A percentile compares a stretch with the other conserved stretches of the same genome.
phyloP scores from a whole-genome alignment of 2,113 vertebrate genomes.

The Malurus alboscapulatus region DNA sequence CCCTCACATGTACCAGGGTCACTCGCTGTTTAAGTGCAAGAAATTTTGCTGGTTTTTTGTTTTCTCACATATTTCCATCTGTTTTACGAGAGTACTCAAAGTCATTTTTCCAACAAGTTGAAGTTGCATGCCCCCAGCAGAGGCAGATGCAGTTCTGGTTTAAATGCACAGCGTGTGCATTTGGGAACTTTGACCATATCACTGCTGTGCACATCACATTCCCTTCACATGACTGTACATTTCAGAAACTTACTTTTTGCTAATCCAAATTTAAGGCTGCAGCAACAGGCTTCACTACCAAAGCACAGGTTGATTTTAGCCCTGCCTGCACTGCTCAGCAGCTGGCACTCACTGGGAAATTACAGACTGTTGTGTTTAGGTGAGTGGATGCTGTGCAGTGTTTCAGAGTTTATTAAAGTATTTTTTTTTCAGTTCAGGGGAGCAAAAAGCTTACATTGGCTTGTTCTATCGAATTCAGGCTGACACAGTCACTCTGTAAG shows the following conservation, averaged over 20 bases:
- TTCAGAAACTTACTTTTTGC: background rate
- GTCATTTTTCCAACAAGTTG: background rate
- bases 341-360: background rate
- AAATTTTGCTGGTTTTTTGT: background rate
- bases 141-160: background rate
- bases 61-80: background rate
- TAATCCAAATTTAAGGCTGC: background rate
- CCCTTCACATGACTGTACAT: background rate
- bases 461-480: conserved; percentile 34
- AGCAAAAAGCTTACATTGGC: conserved; percentile 3
- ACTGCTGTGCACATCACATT: background rate
- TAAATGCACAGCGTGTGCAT: background rate
- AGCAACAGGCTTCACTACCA: background rate
- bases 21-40: background rate
- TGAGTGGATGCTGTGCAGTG: background rate
- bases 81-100: background rate
- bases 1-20: background rate
- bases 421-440: background rate
- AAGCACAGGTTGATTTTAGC: background rate
- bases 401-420: conserved; percentile 4
- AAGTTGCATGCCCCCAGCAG: background rate
- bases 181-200: background rate
- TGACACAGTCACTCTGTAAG: conserved; percentile 1
- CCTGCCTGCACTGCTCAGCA: background rate
- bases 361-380: background rate